These are phyloP conservation scores for Mellilla xanthometata DNA, from an alignment of 2,888 invertebrate genomes.

Conservation along the genomic window DNA sequence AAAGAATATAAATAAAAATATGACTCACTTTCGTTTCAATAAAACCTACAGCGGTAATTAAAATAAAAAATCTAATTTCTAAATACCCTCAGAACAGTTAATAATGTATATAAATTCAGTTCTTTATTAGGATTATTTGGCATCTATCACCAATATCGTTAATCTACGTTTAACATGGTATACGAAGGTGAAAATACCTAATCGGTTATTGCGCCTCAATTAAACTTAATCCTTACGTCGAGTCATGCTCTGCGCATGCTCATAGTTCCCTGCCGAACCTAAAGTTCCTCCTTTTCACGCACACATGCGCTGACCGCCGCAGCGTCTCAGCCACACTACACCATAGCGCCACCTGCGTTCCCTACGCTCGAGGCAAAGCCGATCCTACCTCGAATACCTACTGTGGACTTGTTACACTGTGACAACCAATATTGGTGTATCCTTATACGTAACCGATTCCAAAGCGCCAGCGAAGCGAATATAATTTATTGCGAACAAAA, in stretches of 20 bases:
- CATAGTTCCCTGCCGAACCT: constrained; percentile 76
- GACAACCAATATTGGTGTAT: constrained; percentile 21
- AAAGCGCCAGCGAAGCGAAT: constrained; percentile 42
- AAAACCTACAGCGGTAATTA: constrained; percentile 55
- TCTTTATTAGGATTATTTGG: constrained; percentile 83
- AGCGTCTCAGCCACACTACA: constrained; percentile 35
- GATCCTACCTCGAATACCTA: too few species aligned
- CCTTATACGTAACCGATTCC: constrained; percentile 35
- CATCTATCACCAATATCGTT: constrained; percentile 79
- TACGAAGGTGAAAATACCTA: constrained; percentile 76
- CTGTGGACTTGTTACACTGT: constrained; percentile 32
- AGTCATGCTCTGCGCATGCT: constrained; percentile 48
- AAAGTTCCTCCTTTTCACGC: constrained; percentile 71
- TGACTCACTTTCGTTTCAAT: constrained; percentile 43
- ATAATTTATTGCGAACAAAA: constrained; percentile 27
- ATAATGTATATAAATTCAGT: constrained; percentile 81
- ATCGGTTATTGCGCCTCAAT: constrained; percentile 67
- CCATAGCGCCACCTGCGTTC: constrained; percentile 47
- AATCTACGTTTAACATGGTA: constrained; percentile 77
- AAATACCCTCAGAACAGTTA: constrained; percentile 82
- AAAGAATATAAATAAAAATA: constrained; percentile 39
- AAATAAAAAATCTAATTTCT: constrained; percentile 72
- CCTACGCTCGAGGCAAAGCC: too few species aligned
- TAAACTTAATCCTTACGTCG: constrained; percentile 58
- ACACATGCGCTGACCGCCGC: constrained; percentile 45